Evolutionary conservation across 2,113 vertebrate genomes (phyloP).

Genomic region (Redunca redunca): DNA sequence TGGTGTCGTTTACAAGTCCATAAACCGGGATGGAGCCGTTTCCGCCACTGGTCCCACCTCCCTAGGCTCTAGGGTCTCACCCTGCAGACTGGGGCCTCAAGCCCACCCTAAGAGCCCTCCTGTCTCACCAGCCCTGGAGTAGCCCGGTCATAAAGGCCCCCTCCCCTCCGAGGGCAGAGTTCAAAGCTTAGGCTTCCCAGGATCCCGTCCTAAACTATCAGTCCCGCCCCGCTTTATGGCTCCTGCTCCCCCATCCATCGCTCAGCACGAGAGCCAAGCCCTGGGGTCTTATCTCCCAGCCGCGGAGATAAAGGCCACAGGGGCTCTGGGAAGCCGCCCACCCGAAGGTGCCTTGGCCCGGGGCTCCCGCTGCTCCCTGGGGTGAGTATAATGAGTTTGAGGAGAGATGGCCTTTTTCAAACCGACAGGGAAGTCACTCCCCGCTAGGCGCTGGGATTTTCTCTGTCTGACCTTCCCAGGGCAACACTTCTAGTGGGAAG

Average conservation of each 20-base stretch:
- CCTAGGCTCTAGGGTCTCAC: slow-evolving; percentile 72
- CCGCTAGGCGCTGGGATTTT: background rate
- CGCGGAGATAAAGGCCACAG: slow-evolving; percentile 15
- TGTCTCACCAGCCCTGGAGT: slow-evolving; percentile 88
- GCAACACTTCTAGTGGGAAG: background rate
- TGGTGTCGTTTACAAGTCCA: slow-evolving; percentile 79
- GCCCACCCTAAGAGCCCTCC: slow-evolving; percentile 92
- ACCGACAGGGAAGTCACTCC: background rate
- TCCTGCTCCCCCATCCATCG: slow-evolving; percentile 31
- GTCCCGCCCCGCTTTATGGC: slow-evolving; percentile 77
- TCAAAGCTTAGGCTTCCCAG: slow-evolving; percentile 91
- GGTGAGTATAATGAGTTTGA: background rate
- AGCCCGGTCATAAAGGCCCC: slow-evolving; percentile 87
- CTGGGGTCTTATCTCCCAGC: slow-evolving; percentile 13
- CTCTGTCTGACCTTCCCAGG: background rate
- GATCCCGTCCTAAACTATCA: slow-evolving; percentile 76
- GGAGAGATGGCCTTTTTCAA: background rate
- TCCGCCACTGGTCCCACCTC: slow-evolving; percentile 74
- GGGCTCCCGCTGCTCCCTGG: background rate
- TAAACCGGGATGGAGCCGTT: slow-evolving; percentile 69
- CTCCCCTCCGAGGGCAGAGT: slow-evolving; percentile 78
- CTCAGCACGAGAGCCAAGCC: background rate
- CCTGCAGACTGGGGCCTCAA: slow-evolving; percentile 83
- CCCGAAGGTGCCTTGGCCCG: slow-evolving; percentile 18
- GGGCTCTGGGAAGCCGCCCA: slow-evolving; percentile 70